Base-by-base conservation (phyloP, 2,113 vertebrate genomes). In the Platichthys flesus region DNA sequence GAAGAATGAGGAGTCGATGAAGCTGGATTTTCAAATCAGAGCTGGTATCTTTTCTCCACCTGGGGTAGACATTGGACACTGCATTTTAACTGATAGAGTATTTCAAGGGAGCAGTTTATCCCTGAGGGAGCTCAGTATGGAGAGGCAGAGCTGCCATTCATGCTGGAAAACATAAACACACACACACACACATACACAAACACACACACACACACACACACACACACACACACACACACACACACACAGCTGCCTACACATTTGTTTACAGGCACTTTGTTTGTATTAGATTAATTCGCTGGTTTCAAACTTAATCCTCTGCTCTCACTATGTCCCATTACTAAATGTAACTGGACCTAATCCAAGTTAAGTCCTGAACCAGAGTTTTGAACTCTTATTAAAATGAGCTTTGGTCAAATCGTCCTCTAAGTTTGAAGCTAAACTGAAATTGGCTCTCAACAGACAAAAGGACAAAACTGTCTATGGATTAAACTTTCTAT, bases 101-200 rank as follows among this genome's bases (percentile, higher is more conserved):
- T 86, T 81, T 76, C 54, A 75, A 63, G 66, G 60, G 80, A 83
- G 65, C 62, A 65, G 89, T 89, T 90, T 86, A 90, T 86, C 91
- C 89, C 88, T 0, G 70, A 92, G 84, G 88, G 75, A 45, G 72
- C 64, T 56, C 14, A 49, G 45, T 49, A 5, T 18, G 45, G 45
- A 49, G 45, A 21, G 18, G 8, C 51, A 21, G 16, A n/a, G 51
- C 16, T 54, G 67, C 45, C 42, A 68, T 18, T 62, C 18, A 63
- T 3, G 67, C 45, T 64, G 57, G 28, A 60, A 73, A 54, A 77
- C 52, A 55, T 28, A 63, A 2, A 28, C 71, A 71, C 37, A 31
- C 31, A 31, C 31, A 31, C 31, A 31, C 31, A 31, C 31, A 7
- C 6, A 31, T 6, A 31, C 64, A 73, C 57, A 77, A 47, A 55